These are phyloP conservation scores for Perodicticus potto DNA, from an alignment of 2,797 vertebrate species.

Conservation along the genomic window DNA sequence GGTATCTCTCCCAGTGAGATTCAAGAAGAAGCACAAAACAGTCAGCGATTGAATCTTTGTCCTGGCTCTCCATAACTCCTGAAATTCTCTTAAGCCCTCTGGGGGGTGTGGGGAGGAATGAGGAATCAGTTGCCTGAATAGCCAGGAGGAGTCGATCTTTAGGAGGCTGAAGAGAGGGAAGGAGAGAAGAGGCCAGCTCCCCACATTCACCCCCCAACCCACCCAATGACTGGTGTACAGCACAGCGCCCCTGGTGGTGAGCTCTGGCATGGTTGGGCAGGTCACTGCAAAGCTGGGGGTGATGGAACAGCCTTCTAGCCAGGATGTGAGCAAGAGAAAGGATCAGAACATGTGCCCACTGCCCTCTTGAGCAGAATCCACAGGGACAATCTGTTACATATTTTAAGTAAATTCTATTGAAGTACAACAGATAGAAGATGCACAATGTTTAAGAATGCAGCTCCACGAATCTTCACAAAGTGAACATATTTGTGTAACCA, in stretches of 20 bases:
- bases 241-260: not conserved
- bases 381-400: not conserved
- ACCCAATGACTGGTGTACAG: accelerated
- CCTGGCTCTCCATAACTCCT: not conserved
- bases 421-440: not conserved
- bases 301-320: not conserved
- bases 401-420: not conserved
- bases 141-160: not conserved
- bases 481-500: not conserved
- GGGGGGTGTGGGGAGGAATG: not conserved
- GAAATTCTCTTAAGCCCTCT: not conserved
- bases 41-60: not conserved
- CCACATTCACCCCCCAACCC: not conserved
- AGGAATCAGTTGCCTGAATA: not conserved
- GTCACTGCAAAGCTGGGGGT: not conserved
- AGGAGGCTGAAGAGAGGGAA: not conserved
- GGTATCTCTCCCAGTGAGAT: not conserved
- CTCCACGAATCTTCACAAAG: not conserved
- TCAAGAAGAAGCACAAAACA: not conserved
- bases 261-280: too few species aligned
- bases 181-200: not conserved
- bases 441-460: not conserved
- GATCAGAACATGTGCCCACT: not conserved
- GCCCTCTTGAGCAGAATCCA: not conserved
- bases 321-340: not conserved